Evolutionary conservation across 2,797 vertebrate genomes (phyloP), one percentile per base, ranked within the genome.

Genomic region (Hydrocynus forskahlii): DNA sequence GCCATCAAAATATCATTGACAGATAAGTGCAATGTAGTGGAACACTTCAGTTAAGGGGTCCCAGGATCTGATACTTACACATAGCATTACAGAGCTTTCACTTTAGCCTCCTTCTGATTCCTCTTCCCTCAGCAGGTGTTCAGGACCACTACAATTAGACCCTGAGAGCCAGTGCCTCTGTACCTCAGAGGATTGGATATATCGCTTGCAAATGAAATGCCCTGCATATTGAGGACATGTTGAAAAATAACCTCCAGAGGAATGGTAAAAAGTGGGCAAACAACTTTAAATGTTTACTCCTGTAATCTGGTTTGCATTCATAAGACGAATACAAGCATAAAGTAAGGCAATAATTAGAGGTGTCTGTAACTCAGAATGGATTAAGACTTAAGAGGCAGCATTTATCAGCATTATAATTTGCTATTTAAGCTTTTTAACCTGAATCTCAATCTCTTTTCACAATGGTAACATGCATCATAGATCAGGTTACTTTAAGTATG

Each of bases 201-300:
- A 45, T 78, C 48, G 52, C 35, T 23, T 59, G 64, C 66, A 69
- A 69, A 78, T 78, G 7, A 17, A 57, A 68, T 76, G 50, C 59
- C n/a, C 21, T 25, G 8, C 43, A 40, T 16, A 38, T 57, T 73
- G 70, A 73, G 29, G 29, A 55, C 52, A 73, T 25, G 25, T 50
- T 17, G 52, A 54, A 54, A 73, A 55, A 55, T 10, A 14, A 73
- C 50, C 52, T 73, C 57, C 52, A 38, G 70, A 7, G 70, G 29
- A 55, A 72, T 55, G 52, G 70, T 73, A 52, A 57, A 72, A 43
- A 43, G 9, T 54, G 70, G 17, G 25, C 29, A 72, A 72, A 72
- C 70, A 55, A 48, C 70, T 72, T 55, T 23, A 29, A 50, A 72
- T 71, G 69, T 72, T 72, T 55, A 72, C 16, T 35, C 50, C 10